phyloP scores from a whole-genome alignment of 2,797 vertebrate species.

The Falco biarmicus region DNA sequence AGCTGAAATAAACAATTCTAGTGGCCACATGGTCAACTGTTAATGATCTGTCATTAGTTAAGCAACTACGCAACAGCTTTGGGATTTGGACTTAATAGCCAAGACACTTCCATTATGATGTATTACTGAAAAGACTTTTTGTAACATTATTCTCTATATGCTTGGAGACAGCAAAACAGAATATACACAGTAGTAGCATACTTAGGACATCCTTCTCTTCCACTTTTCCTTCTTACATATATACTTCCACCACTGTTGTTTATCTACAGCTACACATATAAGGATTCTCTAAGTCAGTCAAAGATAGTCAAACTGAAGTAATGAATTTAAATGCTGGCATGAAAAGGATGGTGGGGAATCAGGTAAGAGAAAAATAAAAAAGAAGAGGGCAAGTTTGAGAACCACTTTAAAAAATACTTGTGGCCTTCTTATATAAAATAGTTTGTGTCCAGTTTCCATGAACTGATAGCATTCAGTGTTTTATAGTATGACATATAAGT shows the following conservation, averaged over 20 bases:
- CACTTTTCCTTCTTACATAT: not conserved
- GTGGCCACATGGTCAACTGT: not conserved
- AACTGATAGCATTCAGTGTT: not conserved
- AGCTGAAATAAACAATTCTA: not conserved
- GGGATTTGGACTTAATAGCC: not conserved
- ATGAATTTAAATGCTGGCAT: not conserved
- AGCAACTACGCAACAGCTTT: not conserved
- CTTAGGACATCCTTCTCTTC: not conserved
- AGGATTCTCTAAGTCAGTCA: not conserved
- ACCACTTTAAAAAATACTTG: not conserved
- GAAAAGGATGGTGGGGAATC: not conserved
- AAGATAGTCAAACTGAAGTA: not conserved
- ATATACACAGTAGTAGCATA: not conserved
- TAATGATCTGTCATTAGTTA: not conserved
- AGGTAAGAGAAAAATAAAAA: not conserved
- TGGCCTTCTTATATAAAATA: not conserved
- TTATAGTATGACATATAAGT: not conserved
- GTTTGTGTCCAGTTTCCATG: not conserved
- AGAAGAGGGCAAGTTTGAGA: not conserved
- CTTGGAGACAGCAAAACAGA: not conserved
- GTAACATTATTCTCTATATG: not conserved
- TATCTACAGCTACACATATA: not conserved
- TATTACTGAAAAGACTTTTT: not conserved
- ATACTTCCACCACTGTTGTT: not conserved
- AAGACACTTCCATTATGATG: not conserved